Evolutionary conservation across 1,140 invertebrate species (phyloP).

Genomic region (Hyposmocoma kahamanoa): DNA sequence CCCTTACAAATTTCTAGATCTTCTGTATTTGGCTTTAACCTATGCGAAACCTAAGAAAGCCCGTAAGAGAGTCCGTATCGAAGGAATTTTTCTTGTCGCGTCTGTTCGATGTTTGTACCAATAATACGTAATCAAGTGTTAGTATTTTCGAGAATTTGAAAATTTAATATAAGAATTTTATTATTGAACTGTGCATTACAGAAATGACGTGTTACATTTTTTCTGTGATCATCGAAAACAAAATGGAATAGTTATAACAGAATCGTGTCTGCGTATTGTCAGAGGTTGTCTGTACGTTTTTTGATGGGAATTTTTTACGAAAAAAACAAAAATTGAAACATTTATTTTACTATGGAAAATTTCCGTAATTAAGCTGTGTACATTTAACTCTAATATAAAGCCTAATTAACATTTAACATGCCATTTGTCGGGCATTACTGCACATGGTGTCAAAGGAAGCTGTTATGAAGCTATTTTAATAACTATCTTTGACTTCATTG

Average conservation of each 20-base stretch:
- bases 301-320: slow-evolving; percentile 62
- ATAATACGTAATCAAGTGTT: too few relatives aligned
- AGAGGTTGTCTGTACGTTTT: slow-evolving; percentile 60
- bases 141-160: slow-evolving; percentile 53
- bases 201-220: slow-evolving; percentile 29
- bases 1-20: too few relatives aligned
- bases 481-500: slow-evolving; percentile 25
- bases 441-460: not conserved
- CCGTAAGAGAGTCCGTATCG: too few relatives aligned
- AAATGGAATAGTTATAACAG: slow-evolving; percentile 61
- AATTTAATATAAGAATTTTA: slow-evolving; percentile 24
- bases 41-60: too few relatives aligned
- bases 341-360: slow-evolving; percentile 67
- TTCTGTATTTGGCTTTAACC: too few relatives aligned
- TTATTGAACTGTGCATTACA: slow-evolving; percentile 10
- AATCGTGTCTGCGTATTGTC: slow-evolving; percentile 48
- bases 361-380: slow-evolving; percentile 70
- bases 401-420: slow-evolving; percentile 49
- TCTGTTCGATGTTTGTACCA: too few relatives aligned
- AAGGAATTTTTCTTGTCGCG: too few relatives aligned
- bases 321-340: slow-evolving; percentile 57
- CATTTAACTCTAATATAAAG: slow-evolving; percentile 57
- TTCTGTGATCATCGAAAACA: slow-evolving; percentile 68
- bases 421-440: not conserved
- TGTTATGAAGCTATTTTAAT: slow-evolving; percentile 10